These are phyloP conservation scores for Sialis lutaria DNA, from an alignment of 2,888 invertebrate species.

Conservation along the genomic window DNA sequence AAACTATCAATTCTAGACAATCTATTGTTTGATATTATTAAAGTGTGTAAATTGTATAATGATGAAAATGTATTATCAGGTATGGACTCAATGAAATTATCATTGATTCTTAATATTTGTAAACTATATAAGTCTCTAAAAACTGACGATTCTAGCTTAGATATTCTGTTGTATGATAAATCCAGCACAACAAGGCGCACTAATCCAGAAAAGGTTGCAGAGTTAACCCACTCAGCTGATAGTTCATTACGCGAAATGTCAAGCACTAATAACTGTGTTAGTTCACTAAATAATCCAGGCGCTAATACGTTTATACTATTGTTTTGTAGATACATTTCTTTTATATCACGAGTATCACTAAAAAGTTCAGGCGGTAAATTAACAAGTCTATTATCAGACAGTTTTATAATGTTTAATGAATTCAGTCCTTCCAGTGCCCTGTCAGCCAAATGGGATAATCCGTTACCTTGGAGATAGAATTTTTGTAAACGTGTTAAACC, in stretches of 20 bases:
- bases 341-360: conserved; percentile 55
- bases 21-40: conserved; percentile 66
- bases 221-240: conserved; percentile 66
- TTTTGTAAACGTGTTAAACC: conserved; percentile 52
- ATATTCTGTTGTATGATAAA: conserved; percentile 57
- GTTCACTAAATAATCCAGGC: conserved; percentile 59
- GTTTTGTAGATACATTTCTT: conserved; percentile 66
- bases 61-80: conserved; percentile 64
- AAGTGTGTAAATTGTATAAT: conserved; percentile 59
- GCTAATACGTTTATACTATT: conserved; percentile 68
- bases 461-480: conserved; percentile 60
- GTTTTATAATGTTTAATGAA: conserved; percentile 52
- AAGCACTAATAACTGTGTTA: conserved; percentile 55
- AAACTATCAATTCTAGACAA: conserved; percentile 56
- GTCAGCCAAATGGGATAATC: conserved; percentile 57
- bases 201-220: conserved; percentile 61
- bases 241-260: conserved; percentile 66
- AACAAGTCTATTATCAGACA: conserved; percentile 64
- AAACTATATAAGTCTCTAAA: conserved; percentile 63
- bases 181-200: conserved; percentile 61
- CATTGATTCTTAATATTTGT: conserved; percentile 63
- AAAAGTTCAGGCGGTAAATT: conserved; percentile 71
- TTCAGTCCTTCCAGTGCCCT: conserved; percentile 59
- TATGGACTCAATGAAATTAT: conserved; percentile 58
- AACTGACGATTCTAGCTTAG: conserved; percentile 54